phyloP scores from a whole-genome alignment of 1,140 invertebrate genomes.

The Galendromus occidentalis region DNA sequence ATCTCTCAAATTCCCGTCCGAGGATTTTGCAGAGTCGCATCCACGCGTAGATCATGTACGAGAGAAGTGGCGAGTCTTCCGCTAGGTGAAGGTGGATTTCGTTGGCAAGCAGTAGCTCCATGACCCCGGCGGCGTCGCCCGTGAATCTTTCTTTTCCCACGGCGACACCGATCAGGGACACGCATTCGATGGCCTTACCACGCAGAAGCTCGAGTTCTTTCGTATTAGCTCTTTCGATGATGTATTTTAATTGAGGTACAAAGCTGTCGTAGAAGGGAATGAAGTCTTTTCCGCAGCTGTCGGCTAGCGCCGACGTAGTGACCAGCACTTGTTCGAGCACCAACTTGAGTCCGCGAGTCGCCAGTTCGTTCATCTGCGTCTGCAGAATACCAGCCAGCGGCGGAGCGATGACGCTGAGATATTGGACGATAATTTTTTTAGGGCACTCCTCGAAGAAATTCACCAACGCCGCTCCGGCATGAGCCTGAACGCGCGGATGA shows the following conservation, averaged over 20 bases:
- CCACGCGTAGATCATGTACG: constrained; percentile 97
- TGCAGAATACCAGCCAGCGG: constrained; percentile 77
- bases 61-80: constrained; percentile 26
- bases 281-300: constrained; percentile 92
- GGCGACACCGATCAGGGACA: constrained; percentile 90
- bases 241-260: constrained; percentile 92
- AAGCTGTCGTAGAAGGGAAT: constrained; percentile 47
- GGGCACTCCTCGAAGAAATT: constrained; percentile 99
- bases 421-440: constrained; percentile 70
- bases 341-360: constrained; percentile 79
- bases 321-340: constrained; percentile 96
- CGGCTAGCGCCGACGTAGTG: constrained; percentile 95
- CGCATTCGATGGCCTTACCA: constrained; percentile 93
- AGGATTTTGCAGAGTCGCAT: constrained; percentile 94
- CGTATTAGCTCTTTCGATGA: constrained; percentile 77
- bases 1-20: constrained; percentile 82
- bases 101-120: constrained; percentile 80
- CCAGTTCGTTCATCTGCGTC: constrained; percentile 78
- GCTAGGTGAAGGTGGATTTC: constrained; percentile 37
- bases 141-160: constrained; percentile 83
- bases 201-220: constrained; percentile 68
- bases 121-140: constrained; percentile 79
- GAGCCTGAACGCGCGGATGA: constrained; percentile 74
- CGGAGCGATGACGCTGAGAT: constrained; percentile 69
- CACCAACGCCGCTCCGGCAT: constrained; percentile 68